Percentiles rank a stretch among this genome's conserved stretches.
These are phyloP conservation scores for Phrynocephalus vlangalii DNA, from an alignment of 2,797 vertebrate genomes.

Conservation along the genomic window DNA sequence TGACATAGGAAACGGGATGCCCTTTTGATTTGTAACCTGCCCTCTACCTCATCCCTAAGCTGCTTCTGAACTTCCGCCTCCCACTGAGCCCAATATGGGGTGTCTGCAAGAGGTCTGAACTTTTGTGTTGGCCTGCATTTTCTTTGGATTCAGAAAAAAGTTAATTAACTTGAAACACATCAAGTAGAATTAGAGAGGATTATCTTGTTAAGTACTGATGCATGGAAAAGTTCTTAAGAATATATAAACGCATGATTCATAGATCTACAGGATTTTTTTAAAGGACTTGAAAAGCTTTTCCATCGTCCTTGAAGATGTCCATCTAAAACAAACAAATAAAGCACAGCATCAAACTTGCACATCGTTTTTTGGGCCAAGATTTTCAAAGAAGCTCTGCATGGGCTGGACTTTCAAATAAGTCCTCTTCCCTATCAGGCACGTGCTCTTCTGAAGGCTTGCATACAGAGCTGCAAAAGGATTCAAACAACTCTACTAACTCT, in stretches of 20 bases:
- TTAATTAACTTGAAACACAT: conserved; percentile 68
- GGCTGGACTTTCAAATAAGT: neutral
- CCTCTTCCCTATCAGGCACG: too few relatives aligned
- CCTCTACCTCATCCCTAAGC: conserved; percentile 36
- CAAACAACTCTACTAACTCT: neutral
- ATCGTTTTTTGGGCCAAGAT: conserved; percentile 32
- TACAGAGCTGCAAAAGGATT: neutral
- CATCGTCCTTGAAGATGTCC: conserved; percentile 48
- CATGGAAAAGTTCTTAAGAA: conserved; percentile 66
- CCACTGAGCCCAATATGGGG: conserved; percentile 51
- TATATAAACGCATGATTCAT: conserved; percentile 66
- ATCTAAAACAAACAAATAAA: conserved; percentile 61
- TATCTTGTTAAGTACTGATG: conserved; percentile 56
- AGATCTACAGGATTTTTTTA: conserved; percentile 58
- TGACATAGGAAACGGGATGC: neutral
- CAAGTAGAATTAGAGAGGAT: conserved; percentile 48
- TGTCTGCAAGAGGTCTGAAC: conserved; percentile 68
- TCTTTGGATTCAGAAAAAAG: conserved; percentile 71
- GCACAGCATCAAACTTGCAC: conserved; percentile 41
- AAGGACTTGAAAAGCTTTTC: conserved; percentile 69
- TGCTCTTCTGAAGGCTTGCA: neutral
- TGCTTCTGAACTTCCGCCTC: conserved; percentile 67
- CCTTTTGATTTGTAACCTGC: neutral
- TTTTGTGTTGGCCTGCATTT: conserved; percentile 68
- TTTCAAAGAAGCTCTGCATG: conserved; percentile 4